Conservation (phyloP, 2,113 vertebrate genomes). For the Limnothrissa miodon region DNA sequence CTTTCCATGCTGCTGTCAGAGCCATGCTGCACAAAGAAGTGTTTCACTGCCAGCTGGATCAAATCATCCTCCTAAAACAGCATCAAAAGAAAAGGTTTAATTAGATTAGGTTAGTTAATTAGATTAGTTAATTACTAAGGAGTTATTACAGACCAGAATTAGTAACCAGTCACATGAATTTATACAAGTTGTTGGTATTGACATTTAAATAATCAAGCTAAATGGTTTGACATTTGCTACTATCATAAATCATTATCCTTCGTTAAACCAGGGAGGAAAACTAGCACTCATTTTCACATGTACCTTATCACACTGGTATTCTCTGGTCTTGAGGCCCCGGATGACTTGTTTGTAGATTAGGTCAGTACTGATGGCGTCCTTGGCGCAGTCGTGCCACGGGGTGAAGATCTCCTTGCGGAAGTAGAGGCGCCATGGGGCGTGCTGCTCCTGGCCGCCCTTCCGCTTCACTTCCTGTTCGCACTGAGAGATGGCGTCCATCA, state of each 20-base stretch:
- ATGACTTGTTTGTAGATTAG: constrained; percentile 92
- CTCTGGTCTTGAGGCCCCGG: constrained; percentile 82
- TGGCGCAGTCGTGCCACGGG: constrained; percentile 85
- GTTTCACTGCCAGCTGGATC: constrained; percentile 79
- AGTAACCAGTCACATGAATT: not conserved
- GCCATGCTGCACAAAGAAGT: constrained; percentile 82
- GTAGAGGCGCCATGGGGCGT: constrained; percentile 87
- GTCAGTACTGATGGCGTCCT: constrained; percentile 83
- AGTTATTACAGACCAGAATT: too few relatives aligned
- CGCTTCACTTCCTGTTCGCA: constrained; percentile 88
- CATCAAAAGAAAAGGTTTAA: constrained; percentile 17
- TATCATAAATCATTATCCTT: not conserved
- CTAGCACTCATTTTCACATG: not conserved
- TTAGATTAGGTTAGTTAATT: too few relatives aligned
- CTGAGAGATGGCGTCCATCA: constrained; percentile 92
- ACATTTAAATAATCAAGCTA: not conserved
- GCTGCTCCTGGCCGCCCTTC: constrained; percentile 79
- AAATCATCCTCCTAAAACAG: constrained; percentile 81
- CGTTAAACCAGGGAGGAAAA: not conserved
- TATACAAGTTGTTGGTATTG: not conserved
- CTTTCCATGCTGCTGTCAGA: constrained; percentile 61
- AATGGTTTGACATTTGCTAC: not conserved
- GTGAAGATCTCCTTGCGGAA: constrained; percentile 95
- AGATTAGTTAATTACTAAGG: too few relatives aligned
- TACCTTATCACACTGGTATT: constrained; percentile 78